A percentile compares a stretch with the other conserved stretches of the same genome.
Conservation (phyloP, 2,888 invertebrate species). For the Hirudinaria manillensis region DNA sequence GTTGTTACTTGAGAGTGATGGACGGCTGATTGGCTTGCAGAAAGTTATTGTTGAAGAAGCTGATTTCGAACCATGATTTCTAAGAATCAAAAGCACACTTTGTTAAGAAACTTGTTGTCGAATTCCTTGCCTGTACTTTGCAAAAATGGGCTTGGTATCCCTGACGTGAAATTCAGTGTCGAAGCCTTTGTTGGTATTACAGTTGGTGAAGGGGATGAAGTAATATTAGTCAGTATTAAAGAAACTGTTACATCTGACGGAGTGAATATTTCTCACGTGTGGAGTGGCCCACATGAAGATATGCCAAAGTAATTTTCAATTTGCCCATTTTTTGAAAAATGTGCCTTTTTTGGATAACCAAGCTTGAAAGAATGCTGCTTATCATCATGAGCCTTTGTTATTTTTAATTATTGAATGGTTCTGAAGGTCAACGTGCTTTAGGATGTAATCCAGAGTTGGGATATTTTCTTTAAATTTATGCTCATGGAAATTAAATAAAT, state of each 20-base stretch:
- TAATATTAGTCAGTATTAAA: conserved; percentile 30
- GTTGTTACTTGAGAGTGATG: too few species aligned
- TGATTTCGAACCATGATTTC: background rate
- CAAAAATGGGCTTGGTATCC: conserved; percentile 21
- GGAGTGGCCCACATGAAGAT: conserved; percentile 9
- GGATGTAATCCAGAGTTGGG: too few species aligned
- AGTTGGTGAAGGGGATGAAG: conserved; percentile 24
- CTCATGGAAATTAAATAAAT: too few species aligned
- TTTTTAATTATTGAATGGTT: too few species aligned
- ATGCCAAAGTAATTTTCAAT: background rate
- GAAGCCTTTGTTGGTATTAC: conserved; percentile 32
- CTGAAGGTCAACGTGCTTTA: too few species aligned
- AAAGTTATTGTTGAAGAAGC: too few species aligned
- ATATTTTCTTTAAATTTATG: too few species aligned
- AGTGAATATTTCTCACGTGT: conserved; percentile 17
- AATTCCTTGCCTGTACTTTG: conserved; percentile 30
- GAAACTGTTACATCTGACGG: conserved; percentile 28
- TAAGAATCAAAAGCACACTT: background rate
- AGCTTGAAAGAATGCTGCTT: too few species aligned
- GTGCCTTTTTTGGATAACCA: too few species aligned
- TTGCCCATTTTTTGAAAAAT: too few species aligned
- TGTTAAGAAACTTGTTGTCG: conserved; percentile 24
- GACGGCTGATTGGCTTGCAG: too few species aligned
- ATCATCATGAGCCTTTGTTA: too few species aligned
- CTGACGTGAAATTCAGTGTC: conserved; percentile 27